Evolutionary conservation across 2,888 invertebrate species (phyloP).

Genomic region (Scaptomyza flava): DNA sequence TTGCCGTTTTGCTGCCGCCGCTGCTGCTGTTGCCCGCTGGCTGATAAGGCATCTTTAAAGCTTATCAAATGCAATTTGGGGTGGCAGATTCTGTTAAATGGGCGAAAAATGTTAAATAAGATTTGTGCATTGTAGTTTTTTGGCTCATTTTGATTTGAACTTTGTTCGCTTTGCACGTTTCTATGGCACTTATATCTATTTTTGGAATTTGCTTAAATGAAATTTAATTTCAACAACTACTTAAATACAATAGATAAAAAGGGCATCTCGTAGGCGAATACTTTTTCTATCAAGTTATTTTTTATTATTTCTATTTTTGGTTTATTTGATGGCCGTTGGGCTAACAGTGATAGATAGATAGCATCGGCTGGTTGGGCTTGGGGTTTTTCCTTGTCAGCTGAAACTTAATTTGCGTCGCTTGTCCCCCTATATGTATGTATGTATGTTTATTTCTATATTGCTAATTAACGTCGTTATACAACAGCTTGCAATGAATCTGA

Average conservation of each 20-base stretch:
- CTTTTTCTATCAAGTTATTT: not conserved
- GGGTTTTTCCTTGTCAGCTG: conserved; percentile 54
- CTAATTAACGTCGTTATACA: conserved; percentile 58
- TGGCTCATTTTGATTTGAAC: not conserved
- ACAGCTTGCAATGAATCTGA: conserved; percentile 46
- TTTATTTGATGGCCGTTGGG: conserved; percentile 6
- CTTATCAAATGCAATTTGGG: conserved; percentile 9
- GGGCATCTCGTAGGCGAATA: not conserved
- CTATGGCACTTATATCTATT: not conserved
- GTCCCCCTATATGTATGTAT: not conserved
- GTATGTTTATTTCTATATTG: conserved; percentile 32
- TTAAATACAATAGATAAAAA: not conserved
- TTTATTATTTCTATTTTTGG: not conserved
- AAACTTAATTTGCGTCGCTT: conserved; percentile 43
- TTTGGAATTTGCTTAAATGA: too few species aligned
- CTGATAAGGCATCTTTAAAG: conserved; percentile 65
- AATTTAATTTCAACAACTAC: too few species aligned
- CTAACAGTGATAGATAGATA: conserved; percentile 4
- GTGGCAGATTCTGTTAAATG: conserved; percentile 24
- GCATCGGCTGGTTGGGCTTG: conserved; percentile 1
- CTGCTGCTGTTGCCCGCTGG: conserved; percentile 65
- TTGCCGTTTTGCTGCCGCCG: conserved; percentile 61
- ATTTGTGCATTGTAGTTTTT: conserved; percentile 13
- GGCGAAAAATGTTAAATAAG: conserved; percentile 18
- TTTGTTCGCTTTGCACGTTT: conserved; percentile 18